Evolutionary conservation across 1,140 invertebrate species (phyloP).

Genomic region (Solenopsis fugax): DNA sequence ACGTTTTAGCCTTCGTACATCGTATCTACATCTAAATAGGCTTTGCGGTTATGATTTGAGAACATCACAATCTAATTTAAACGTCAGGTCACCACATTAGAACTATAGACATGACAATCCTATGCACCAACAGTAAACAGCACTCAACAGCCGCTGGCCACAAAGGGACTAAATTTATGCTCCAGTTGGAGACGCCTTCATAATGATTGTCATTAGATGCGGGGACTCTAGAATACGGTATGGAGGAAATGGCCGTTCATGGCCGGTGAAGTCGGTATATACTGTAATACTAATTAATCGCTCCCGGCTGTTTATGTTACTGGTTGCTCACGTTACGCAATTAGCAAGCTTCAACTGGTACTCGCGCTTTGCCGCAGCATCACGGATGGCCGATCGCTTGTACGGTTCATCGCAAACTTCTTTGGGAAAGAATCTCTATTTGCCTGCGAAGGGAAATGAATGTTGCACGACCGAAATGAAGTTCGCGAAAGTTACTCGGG

Average conservation of each 20-base stretch:
- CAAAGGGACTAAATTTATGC: slow-evolving; percentile 56
- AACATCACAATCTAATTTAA: slow-evolving; percentile 4
- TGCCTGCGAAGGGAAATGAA: slow-evolving; percentile 1
- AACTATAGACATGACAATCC: not conserved
- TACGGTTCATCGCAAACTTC: not conserved
- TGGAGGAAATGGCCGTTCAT: slow-evolving; percentile 15
- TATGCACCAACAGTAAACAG: slow-evolving; percentile 16
- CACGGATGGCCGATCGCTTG: not conserved
- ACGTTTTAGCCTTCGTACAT: not conserved
- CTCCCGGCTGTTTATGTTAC: slow-evolving; percentile 32
- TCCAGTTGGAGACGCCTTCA: slow-evolving; percentile 37
- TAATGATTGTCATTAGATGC: slow-evolving; percentile 76
- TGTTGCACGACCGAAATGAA: not conserved
- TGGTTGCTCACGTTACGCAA: slow-evolving; percentile 39
- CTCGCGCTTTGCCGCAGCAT: not conserved
- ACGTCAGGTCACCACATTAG: not conserved
- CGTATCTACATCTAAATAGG: not conserved
- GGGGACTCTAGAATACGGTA: slow-evolving; percentile 81
- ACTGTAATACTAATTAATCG: slow-evolving; percentile 69
- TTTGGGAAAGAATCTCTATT: slow-evolving; percentile 2
- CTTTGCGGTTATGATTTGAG: not conserved
- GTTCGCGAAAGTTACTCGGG: not conserved
- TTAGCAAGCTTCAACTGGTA: slow-evolving; percentile 26
- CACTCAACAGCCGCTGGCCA: slow-evolving; percentile 2
- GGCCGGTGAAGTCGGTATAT: slow-evolving; percentile 65